Percentiles rank a stretch among this genome's conserved stretches.
phyloP scores from a whole-genome alignment of 2,888 invertebrate species.

The Hemicrepidius hirtus region DNA sequence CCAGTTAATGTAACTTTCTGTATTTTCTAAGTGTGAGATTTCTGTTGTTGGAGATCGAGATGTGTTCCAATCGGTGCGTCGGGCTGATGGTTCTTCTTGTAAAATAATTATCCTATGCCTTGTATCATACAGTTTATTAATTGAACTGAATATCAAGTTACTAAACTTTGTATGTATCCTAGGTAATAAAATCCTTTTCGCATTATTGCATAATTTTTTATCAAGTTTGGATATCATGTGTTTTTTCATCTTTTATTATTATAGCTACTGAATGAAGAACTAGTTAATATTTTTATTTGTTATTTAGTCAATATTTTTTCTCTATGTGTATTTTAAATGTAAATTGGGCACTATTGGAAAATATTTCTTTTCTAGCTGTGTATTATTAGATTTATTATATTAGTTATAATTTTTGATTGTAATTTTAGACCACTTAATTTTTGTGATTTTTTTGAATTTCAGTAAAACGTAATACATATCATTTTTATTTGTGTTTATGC shows the following conservation, averaged over 20 bases:
- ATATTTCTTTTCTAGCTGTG: slow-evolving; percentile 21
- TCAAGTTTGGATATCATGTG: slow-evolving; percentile 24
- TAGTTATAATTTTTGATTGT: slow-evolving; percentile 37
- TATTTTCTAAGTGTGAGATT: slow-evolving; percentile 51
- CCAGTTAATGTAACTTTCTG: slow-evolving; percentile 52
- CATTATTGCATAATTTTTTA: slow-evolving; percentile 47
- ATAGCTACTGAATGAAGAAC: slow-evolving; percentile 4
- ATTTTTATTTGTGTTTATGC: slow-evolving; percentile 36
- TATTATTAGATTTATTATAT: slow-evolving; percentile 20
- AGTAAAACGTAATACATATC: slow-evolving; percentile 41
- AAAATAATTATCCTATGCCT: slow-evolving; percentile 51
- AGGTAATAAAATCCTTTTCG: slow-evolving; percentile 52
- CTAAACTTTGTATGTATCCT: slow-evolving; percentile 52
- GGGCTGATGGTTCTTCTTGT: slow-evolving; percentile 49
- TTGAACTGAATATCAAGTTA: slow-evolving; percentile 53
- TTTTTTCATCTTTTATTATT: slow-evolving; percentile 7
- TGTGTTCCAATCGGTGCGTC: slow-evolving; percentile 50
- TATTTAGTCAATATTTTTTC: background rate
- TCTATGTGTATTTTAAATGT: slow-evolving; percentile 1
- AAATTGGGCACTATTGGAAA: slow-evolving; percentile 9
- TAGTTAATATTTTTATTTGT: slow-evolving; percentile 16
- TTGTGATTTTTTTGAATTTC: slow-evolving; percentile 41
- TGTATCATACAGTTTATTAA: slow-evolving; percentile 52
- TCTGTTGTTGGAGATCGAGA: slow-evolving; percentile 40
- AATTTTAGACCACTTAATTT: slow-evolving; percentile 34